These are phyloP conservation scores for Drosophila antonietae DNA, from an alignment of 2,888 invertebrate species.

Conservation along the genomic window DNA sequence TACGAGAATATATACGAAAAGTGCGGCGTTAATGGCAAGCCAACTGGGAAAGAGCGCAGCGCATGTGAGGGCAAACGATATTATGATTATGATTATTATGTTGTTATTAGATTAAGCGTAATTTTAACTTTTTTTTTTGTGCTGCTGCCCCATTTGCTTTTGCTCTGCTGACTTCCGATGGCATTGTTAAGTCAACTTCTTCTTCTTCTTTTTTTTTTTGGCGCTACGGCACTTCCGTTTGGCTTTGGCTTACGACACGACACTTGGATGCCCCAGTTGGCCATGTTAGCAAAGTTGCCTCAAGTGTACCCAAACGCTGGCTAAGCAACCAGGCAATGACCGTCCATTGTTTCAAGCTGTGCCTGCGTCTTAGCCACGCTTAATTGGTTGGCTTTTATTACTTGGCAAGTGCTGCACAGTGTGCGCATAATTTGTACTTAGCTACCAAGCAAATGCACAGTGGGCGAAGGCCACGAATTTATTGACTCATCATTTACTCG, in stretches of 20 bases:
- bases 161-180: constrained; percentile 41
- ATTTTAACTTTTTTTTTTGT: constrained; percentile 66
- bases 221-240: constrained; percentile 66
- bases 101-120: constrained; percentile 83
- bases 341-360: constrained; percentile 60
- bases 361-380: constrained; percentile 68
- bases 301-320: constrained; percentile 12
- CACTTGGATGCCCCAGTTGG: constrained; percentile 72
- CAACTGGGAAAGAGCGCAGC: constrained; percentile 7
- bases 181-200: constrained; percentile 53
- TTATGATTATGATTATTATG: constrained; percentile 82
- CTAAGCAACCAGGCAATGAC: constrained; percentile 25
- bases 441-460: constrained; percentile 30
- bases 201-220: constrained; percentile 63
- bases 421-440: constrained; percentile 61
- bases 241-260: constrained; percentile 77
- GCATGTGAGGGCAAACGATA: constrained; percentile 73
- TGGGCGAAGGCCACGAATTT: constrained; percentile 2
- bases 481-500: not conserved
- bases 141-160: constrained; percentile 27
- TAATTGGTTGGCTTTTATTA: constrained; percentile 82
- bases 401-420: constrained; percentile 65
- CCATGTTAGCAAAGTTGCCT: constrained; percentile 49
- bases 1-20: constrained; percentile 52
- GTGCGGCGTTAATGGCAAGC: constrained; percentile 73